A percentile compares a stretch with the other conserved stretches of the same genome.
Evolutionary conservation across 2,888 invertebrate genomes (phyloP).

Genomic region (Acleris laterana): DNA sequence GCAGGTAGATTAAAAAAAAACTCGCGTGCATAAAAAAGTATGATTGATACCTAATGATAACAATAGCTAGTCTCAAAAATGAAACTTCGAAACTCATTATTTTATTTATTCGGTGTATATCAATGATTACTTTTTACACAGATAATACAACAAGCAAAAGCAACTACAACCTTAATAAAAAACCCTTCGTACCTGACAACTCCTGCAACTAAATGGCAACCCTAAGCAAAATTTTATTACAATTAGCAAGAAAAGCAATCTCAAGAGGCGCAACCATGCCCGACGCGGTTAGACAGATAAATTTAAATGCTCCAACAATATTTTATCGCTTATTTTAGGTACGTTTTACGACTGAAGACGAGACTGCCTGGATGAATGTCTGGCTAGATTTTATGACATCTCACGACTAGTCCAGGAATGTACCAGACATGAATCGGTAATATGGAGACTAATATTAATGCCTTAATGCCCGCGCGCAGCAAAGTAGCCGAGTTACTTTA

Average conservation of each 20-base stretch:
- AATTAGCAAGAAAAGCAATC: slow-evolving; percentile 36
- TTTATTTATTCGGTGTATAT: no score
- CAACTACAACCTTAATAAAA: no score
- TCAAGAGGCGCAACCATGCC: slow-evolving; percentile 37
- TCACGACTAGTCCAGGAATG: slow-evolving; percentile 46
- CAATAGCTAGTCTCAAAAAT: no score
- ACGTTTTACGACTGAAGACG: slow-evolving; percentile 80
- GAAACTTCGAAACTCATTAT: no score
- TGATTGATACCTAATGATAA: no score
- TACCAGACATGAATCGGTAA: slow-evolving; percentile 46
- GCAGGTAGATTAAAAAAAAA: no score
- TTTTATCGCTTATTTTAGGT: slow-evolving; percentile 82
- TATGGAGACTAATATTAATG: slow-evolving; percentile 12
- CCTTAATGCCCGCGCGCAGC: slow-evolving; percentile 6
- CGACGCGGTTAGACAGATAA: slow-evolving; percentile 63
- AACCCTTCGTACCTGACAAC: no score
- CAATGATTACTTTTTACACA: no score
- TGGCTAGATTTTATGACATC: slow-evolving; percentile 75
- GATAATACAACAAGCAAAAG: no score
- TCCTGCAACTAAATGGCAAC: neutral
- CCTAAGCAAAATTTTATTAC: slow-evolving; percentile 27
- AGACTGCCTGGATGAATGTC: slow-evolving; percentile 67
- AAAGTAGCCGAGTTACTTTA: slow-evolving; percentile 10
- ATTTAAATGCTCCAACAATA: slow-evolving; percentile 82
- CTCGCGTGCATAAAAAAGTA: no score